These are phyloP conservation scores for Urocynchramus pylzowi DNA, from an alignment of 2,113 vertebrate species.

Conservation along the genomic window DNA sequence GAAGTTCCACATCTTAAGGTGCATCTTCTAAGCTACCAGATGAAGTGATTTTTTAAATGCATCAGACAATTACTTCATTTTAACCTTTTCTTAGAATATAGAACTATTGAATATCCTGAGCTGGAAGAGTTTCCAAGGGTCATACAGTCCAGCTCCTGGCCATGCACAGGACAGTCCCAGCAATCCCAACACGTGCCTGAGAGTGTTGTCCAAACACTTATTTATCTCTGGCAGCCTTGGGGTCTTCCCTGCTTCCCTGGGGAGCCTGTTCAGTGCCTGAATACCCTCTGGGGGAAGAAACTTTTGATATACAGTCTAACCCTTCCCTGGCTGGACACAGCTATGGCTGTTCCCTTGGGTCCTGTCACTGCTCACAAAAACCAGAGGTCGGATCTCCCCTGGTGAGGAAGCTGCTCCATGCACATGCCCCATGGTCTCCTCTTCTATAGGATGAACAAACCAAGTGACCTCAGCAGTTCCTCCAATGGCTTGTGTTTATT, in stretches of 20 bases:
- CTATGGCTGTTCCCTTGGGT: neutral
- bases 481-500: neutral
- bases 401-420: neutral
- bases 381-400: neutral
- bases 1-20: neutral
- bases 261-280: neutral
- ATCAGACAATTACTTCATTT: neutral
- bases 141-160: neutral
- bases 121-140: neutral
- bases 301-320: neutral
- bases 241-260: fast-evolving
- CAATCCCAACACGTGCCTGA: neutral
- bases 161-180: neutral
- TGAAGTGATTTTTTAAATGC: neutral
- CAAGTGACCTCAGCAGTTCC: neutral
- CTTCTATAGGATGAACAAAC: neutral
- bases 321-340: neutral
- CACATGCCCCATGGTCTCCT: neutral
- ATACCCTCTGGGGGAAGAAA: neutral
- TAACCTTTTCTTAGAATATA: neutral
- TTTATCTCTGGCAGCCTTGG: neutral
- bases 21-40: neutral
- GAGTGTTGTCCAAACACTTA: neutral
- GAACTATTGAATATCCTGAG: neutral
- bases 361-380: neutral